Percentiles rank a stretch among this genome's conserved stretches.
Conservation (phyloP, 2,888 invertebrate species). For the Malthinus flaveolus region DNA sequence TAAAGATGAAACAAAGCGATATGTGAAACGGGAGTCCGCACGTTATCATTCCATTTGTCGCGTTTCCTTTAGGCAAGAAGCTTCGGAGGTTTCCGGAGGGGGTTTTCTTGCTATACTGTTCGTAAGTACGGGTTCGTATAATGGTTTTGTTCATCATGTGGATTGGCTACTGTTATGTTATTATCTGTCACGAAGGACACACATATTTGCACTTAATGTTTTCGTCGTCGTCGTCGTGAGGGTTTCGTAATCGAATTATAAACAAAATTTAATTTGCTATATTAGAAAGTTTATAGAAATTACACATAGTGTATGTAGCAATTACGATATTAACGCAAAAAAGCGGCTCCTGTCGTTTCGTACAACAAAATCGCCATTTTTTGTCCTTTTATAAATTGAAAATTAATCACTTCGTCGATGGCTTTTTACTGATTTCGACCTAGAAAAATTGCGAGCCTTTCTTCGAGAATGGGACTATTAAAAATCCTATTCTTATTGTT, state of each 20-base stretch:
- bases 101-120: conserved; percentile 36
- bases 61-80: conserved; percentile 42
- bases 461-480: not conserved
- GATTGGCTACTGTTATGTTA: conserved; percentile 42
- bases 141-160: conserved; percentile 43
- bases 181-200: conserved; percentile 50
- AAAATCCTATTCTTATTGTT: conserved; percentile 1
- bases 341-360: too few relatives aligned
- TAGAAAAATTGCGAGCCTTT: too few relatives aligned
- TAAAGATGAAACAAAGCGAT: conserved; percentile 53
- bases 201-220: conserved; percentile 27
- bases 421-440: too few relatives aligned
- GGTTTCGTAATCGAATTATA: conserved; percentile 25
- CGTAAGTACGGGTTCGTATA: conserved; percentile 36
- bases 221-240: conserved; percentile 13
- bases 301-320: conserved; percentile 25
- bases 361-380: not conserved
- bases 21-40: conserved; percentile 45
- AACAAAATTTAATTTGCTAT: conserved; percentile 25
- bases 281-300: conserved; percentile 29
- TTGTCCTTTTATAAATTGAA: not conserved
- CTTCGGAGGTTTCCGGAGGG: conserved; percentile 40
- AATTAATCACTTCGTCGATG: not conserved
- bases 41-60: conserved; percentile 51
- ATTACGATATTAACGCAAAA: conserved; percentile 1